Base-by-base conservation (phyloP, 2,113 vertebrate genomes). In the Perccottus glenii region DNA sequence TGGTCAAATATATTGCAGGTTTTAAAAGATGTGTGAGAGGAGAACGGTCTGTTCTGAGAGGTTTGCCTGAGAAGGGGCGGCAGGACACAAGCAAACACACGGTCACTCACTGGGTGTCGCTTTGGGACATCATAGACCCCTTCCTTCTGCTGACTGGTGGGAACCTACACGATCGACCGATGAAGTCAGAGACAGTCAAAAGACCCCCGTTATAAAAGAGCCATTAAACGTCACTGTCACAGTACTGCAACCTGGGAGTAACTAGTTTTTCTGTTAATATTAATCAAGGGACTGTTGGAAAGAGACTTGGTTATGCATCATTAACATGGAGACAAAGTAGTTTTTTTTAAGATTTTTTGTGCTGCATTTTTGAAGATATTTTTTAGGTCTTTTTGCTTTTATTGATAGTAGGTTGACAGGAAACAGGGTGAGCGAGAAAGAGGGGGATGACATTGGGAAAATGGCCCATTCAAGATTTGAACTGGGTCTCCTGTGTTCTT, bases 101-200 rank as follows among this genome's bases (percentile, higher is more conserved):
- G 89, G 96, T 96, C 96, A 98, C 96, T 98, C 96, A 99, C 94
- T 95, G 96, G 96, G 94, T 98, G 98, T 93, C 96, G 96, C 95
- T 98, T 99, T 94, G 98, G 98, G 93, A 99, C 97, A 87, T 99
- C 98, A 95, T 99, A 99, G 93, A 99, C 96, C 92, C 96, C 98
- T 93, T 99, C 98, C 88, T 98, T 99, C 95, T 98, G 98, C 92
- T 98, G 98, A 94, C 96, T 98, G 94, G 96, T 99, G 85, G 98
- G 98, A 92, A 99, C 97, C 98, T 99, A 90, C 76, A 88, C 87
- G 82, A 72, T 69, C 56, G 76, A 73, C 74, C 90, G 72, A 72
- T 78, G 75, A 49, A 62, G 76, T 80, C 83, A 87, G 76, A 89
- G 60, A 80, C 75, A 90, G 78, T 87, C 89, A 59, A 81, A 64